A percentile compares a stretch with the other conserved stretches of the same genome.
phyloP scores from a whole-genome alignment of 2,888 invertebrate genomes.

The Agrochola lota region DNA sequence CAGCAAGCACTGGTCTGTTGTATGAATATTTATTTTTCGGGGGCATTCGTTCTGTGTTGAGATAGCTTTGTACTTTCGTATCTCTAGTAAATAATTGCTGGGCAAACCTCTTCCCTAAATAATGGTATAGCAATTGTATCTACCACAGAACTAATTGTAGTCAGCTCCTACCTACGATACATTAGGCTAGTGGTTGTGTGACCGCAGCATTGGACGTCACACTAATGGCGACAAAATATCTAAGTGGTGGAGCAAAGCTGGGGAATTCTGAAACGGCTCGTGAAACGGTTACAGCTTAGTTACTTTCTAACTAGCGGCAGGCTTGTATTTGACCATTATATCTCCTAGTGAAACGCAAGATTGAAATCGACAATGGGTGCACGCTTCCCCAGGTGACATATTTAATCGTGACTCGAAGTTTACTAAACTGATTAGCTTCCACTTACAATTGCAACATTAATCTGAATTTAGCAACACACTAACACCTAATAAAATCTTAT shows the following conservation, averaged over 20 bases:
- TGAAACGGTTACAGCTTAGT: neutral
- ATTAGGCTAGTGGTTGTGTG: neutral
- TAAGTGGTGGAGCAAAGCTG: constrained; percentile 1
- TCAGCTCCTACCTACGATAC: neutral
- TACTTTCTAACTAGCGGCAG: neutral
- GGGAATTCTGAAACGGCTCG: neutral
- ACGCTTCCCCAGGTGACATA: neutral
- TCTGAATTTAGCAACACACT: neutral
- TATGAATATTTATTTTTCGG: constrained; percentile 36
- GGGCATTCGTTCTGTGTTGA: neutral
- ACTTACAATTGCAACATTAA: neutral
- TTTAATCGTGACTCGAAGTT: neutral
- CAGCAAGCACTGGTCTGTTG: constrained; percentile 5
- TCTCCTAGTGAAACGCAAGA: neutral
- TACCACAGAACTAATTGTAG: neutral
- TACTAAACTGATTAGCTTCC: neutral
- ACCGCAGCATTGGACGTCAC: constrained; percentile 24
- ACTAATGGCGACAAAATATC: constrained; percentile 27
- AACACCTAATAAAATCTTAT: neutral
- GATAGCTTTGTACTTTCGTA: neutral
- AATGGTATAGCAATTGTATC: constrained; percentile 1
- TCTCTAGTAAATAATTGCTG: neutral
- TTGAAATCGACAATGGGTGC: neutral
- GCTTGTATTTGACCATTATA: neutral
- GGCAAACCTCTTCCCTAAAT: neutral